Conservation (phyloP, 2,888 invertebrate genomes). For the Allophyes oxyacanthae region DNA sequence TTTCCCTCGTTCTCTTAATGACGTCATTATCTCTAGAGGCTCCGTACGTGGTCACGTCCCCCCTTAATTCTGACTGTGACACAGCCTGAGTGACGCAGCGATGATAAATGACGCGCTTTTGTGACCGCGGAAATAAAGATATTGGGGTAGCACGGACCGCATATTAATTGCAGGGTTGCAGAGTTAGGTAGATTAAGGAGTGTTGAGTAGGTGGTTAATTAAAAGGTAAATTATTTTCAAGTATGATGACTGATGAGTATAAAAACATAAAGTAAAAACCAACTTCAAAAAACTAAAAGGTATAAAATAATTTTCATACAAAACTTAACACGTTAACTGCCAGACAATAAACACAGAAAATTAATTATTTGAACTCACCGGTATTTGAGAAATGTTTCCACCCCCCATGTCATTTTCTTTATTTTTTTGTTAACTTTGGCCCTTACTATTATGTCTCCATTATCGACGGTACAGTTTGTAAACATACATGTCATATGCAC, state of each 20-base stretch:
- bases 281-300: too few species aligned
- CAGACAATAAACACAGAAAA: too few species aligned
- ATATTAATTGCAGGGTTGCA: conserved; percentile 40
- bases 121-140: conserved; percentile 55
- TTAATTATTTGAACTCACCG: too few species aligned
- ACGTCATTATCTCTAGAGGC: conserved; percentile 82
- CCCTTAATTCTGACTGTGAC: conserved; percentile 76
- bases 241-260: background rate
- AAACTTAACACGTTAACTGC: too few species aligned
- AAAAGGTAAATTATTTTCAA: conserved; percentile 2
- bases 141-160: conserved; percentile 42
- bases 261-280: too few species aligned
- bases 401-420: too few species aligned
- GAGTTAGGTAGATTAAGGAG: background rate
- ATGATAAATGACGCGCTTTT: conserved; percentile 74
- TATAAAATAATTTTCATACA: too few species aligned
- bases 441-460: too few species aligned
- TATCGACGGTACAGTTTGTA: too few species aligned
- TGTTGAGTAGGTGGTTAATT: conserved; percentile 20
- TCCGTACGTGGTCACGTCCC: conserved; percentile 74
- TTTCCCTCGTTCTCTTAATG: conserved; percentile 79
- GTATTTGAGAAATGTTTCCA: too few species aligned
- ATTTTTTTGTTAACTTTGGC: too few species aligned
- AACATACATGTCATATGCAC: too few species aligned
- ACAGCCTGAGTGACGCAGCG: conserved; percentile 65